These are phyloP conservation scores for Oscheius sp. DNA, from an alignment of 2,888 invertebrate species.

Conservation along the genomic window DNA sequence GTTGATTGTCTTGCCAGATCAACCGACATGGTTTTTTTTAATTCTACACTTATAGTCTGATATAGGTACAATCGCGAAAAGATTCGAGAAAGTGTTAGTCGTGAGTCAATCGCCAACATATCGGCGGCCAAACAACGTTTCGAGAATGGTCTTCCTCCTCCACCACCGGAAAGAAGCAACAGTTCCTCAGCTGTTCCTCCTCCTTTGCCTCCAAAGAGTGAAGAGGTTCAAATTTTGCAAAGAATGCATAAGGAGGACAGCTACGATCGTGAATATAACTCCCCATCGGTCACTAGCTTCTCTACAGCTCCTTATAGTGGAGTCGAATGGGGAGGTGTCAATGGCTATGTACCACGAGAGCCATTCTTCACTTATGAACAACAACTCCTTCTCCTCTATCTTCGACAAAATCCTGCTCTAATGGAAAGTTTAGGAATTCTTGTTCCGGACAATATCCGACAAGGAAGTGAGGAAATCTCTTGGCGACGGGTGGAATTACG, in stretches of 20 bases:
- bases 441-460: slow-evolving; percentile 29
- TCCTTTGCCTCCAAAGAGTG: slow-evolving; percentile 48
- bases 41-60: not conserved
- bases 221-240: slow-evolving; percentile 43
- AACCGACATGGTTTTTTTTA: slow-evolving; percentile 19
- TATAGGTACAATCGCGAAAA: slow-evolving; percentile 27
- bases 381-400: slow-evolving; percentile 49
- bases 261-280: slow-evolving; percentile 19
- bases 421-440: slow-evolving; percentile 39
- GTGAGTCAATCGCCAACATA: slow-evolving; percentile 43
- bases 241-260: slow-evolving; percentile 21
- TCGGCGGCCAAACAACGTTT: slow-evolving; percentile 9
- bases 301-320: slow-evolving; percentile 22
- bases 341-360: slow-evolving; percentile 10
- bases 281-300: slow-evolving; percentile 12
- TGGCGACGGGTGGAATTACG: slow-evolving; percentile 25
- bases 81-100: slow-evolving; percentile 39
- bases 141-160: slow-evolving; percentile 36
- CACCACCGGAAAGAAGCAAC: slow-evolving; percentile 41
- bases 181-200: slow-evolving; percentile 6
- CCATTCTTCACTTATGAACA: slow-evolving; percentile 35
- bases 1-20: slow-evolving; percentile 41
- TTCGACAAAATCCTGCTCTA: slow-evolving; percentile 48
- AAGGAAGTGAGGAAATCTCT: slow-evolving; percentile 20
- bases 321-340: slow-evolving; percentile 29